phyloP scores from a whole-genome alignment of 1,140 invertebrate genomes.

The Sinella curviseta region DNA sequence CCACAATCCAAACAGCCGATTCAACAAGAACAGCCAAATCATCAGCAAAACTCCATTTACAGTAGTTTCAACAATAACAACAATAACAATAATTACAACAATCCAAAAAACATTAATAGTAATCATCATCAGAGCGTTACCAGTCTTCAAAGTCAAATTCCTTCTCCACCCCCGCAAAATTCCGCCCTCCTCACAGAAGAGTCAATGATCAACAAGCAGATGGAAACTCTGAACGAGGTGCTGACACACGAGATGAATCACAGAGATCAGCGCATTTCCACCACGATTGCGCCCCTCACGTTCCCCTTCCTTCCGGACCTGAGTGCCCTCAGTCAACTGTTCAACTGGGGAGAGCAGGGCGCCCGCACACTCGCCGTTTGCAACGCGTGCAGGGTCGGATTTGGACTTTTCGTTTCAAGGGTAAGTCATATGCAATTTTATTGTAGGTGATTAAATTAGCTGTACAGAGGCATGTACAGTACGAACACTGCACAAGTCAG shows the following conservation, averaged over 20 bases:
- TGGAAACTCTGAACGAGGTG: constrained; percentile 32
- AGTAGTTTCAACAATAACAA: constrained; percentile 2
- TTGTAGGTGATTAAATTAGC: neutral
- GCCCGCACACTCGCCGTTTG: constrained; percentile 40
- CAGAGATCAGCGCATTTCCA: neutral
- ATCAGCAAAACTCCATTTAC: neutral
- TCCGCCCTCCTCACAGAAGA: constrained; percentile 25
- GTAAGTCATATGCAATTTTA: constrained; percentile 27
- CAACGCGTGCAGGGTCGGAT: constrained; percentile 47
- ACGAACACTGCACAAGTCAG: too few relatives aligned
- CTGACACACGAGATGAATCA: constrained; percentile 36
- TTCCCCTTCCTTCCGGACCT: constrained; percentile 45
- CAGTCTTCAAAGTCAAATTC: neutral
- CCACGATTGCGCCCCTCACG: constrained; percentile 9
- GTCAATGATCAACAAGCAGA: constrained; percentile 29
- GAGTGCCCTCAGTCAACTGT: constrained; percentile 42
- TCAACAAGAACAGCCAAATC: neutral
- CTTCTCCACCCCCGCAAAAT: neutral
- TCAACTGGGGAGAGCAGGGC: constrained; percentile 39
- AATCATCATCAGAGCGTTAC: neutral
- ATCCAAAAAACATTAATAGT: neutral
- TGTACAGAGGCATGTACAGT: too few relatives aligned
- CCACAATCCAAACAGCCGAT: neutral
- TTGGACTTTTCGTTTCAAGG: constrained; percentile 44
- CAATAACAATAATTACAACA: neutral